Evolutionary conservation across 2,888 invertebrate genomes (phyloP).

Genomic region (Philonicus albiceps): DNA sequence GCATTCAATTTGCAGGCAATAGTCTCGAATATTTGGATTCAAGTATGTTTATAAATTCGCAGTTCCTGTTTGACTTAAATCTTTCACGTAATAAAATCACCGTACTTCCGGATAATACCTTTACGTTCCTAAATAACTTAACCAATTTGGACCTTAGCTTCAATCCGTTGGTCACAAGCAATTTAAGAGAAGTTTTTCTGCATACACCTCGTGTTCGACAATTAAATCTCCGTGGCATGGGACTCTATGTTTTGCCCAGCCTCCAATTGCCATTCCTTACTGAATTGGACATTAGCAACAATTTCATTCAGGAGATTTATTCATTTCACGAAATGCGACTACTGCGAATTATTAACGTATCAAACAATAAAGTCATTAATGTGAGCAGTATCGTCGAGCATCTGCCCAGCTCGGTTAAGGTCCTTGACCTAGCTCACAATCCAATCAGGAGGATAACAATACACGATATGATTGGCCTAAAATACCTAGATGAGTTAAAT

Average conservation of each 20-base stretch:
- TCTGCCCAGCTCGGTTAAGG: constrained; percentile 74
- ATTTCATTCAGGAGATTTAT: constrained; percentile 76
- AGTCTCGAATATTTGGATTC: constrained; percentile 86
- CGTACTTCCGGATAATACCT: constrained; percentile 87
- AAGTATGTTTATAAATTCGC: constrained; percentile 84
- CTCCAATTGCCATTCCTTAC: constrained; percentile 80
- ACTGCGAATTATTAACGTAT: constrained; percentile 77
- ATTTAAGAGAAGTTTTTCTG: constrained; percentile 86
- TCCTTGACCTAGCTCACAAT: constrained; percentile 82
- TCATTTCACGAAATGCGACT: constrained; percentile 75
- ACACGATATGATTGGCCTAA: constrained; percentile 62
- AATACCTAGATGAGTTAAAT: constrained; percentile 78
- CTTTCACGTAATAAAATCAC: constrained; percentile 82
- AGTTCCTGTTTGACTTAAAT: constrained; percentile 79
- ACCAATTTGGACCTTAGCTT: constrained; percentile 81
- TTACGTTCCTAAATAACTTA: constrained; percentile 80
- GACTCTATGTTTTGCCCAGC: constrained; percentile 78
- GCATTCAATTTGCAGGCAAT: constrained; percentile 80
- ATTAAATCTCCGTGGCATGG: constrained; percentile 79
- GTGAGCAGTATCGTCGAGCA: constrained; percentile 80
- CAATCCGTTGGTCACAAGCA: constrained; percentile 82
- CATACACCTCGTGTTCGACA: constrained; percentile 83
- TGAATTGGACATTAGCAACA: constrained; percentile 80
- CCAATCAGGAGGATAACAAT: constrained; percentile 80
- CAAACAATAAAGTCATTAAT: constrained; percentile 78